A percentile compares a stretch with the other conserved stretches of the same genome.
These are phyloP conservation scores for Tarsius wallacei DNA, from an alignment of 2,797 vertebrate genomes.

Conservation along the genomic window DNA sequence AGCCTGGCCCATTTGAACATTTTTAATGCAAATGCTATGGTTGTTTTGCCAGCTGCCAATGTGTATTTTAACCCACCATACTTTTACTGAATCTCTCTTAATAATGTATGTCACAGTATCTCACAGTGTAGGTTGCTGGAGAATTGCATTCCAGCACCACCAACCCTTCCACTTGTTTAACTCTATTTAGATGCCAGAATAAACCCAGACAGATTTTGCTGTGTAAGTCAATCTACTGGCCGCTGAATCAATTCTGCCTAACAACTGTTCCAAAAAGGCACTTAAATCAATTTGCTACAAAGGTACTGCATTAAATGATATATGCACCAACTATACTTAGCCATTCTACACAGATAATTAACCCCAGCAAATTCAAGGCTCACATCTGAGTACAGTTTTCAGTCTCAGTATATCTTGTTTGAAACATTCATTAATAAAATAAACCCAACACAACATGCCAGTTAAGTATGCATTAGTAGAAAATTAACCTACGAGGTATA, in stretches of 20 bases:
- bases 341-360: slow-evolving; percentile 86
- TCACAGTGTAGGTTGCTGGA: slow-evolving; percentile 58
- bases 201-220: slow-evolving; percentile 86
- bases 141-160: slow-evolving; percentile 44
- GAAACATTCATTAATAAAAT: slow-evolving; percentile 80
- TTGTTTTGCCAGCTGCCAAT: slow-evolving; percentile 20
- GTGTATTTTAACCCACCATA: not conserved
- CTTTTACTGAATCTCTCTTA: slow-evolving; percentile 40
- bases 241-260: slow-evolving; percentile 88
- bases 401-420: slow-evolving; percentile 18
- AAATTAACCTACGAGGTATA: slow-evolving; percentile 68
- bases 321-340: slow-evolving; percentile 79
- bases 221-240: slow-evolving; percentile 83
- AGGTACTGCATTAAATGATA: slow-evolving; percentile 77
- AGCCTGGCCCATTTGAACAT: not conserved
- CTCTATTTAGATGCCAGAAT: slow-evolving; percentile 82
- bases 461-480: slow-evolving; percentile 48
- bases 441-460: slow-evolving; percentile 57
- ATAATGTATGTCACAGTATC: not conserved
- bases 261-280: slow-evolving; percentile 89
- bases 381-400: slow-evolving; percentile 45
- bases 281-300: slow-evolving; percentile 90
- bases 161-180: slow-evolving; percentile 75
- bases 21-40: not conserved
- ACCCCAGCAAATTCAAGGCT: slow-evolving; percentile 75